Percentiles rank a stretch among this genome's conserved stretches.
These are phyloP conservation scores for Caradrina clavipalpis DNA, from an alignment of 2,888 invertebrate genomes.

Conservation along the genomic window DNA sequence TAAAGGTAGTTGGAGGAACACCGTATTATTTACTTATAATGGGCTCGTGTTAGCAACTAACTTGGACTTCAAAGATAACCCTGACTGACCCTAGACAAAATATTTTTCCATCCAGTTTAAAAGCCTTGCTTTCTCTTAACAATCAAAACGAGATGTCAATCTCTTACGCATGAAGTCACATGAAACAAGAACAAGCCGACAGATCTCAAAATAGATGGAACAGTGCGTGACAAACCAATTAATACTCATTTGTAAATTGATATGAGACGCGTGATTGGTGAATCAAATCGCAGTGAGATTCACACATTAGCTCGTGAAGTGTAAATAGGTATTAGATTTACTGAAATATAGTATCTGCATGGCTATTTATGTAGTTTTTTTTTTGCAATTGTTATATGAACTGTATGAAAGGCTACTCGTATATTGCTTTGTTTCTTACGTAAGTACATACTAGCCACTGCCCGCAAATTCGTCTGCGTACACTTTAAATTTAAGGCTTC, in stretches of 20 bases:
- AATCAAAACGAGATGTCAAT: slow-evolving; percentile 47
- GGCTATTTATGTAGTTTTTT: too few relatives aligned
- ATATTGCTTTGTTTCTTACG: neutral
- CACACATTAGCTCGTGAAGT: slow-evolving; percentile 14
- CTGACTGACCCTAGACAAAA: too few relatives aligned
- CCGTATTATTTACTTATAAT: too few relatives aligned
- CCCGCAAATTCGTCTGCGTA: too few relatives aligned
- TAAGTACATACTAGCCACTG: too few relatives aligned
- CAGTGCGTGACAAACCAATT: slow-evolving; percentile 44
- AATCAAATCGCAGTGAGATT: slow-evolving; percentile 27
- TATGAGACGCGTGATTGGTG: slow-evolving; percentile 13
- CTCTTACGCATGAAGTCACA: slow-evolving; percentile 44
- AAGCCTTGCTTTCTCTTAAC: slow-evolving; percentile 34
- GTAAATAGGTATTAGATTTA: slow-evolving; percentile 1
- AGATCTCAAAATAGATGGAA: slow-evolving; percentile 53
- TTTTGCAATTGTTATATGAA: neutral
- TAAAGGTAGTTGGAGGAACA: too few relatives aligned
- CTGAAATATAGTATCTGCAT: neutral
- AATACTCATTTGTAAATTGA: slow-evolving; percentile 53
- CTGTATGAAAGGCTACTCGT: neutral
- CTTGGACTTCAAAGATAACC: neutral
- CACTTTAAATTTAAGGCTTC: too few relatives aligned
- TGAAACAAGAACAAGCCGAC: slow-evolving; percentile 49
- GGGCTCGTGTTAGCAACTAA: neutral
- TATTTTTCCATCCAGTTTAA: neutral